Evolutionary conservation across 2,113 vertebrate genomes (phyloP), one percentile per base, ranked within the genome.

Genomic region (Pomatorhinus ruficollis): DNA sequence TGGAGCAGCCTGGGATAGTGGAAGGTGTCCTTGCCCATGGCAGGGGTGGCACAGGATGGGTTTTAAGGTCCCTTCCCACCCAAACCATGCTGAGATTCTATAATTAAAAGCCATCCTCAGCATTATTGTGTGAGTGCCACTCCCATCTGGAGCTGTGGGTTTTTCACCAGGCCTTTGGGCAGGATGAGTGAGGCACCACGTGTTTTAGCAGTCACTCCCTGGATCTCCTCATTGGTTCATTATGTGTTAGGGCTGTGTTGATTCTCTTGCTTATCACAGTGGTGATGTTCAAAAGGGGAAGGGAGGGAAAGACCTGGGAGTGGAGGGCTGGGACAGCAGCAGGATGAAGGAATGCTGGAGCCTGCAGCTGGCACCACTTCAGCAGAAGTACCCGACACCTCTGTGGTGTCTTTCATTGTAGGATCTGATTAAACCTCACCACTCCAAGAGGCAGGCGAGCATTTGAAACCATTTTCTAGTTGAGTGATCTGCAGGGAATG

Each of bases 371-470:
- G 93, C 93, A 93, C 53, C 10, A 0, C 76, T 52, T 87, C 93
- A 75, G 83, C 64, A 52, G 23, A 28, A 90, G 45, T 31, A 94
- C 37, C 77, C 0, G 5, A 89, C 76, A 94, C 93, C 86, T 96
- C 93, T 94, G 5, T 92, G 90, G 40, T 87, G 83, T 33, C 92
- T 94, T 97, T 97, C 88, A 95, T 84, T 83, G 60, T 57, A 45
- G 77, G 80, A 81, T 64, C 94, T 90, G 92, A 96, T 96, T 94
- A 96, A 93, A 87, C 82, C 83, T 90, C 42, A 19, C 37, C 56
- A 3, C 42, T 77, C 71, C 0, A 30, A 6, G 68, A 87, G 75
- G 85, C 79, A 90, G 64, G 42, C 6, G 3, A 83, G 52, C 79
- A 87, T 83, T 56, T 94, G 91, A 95, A 94, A 87, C 89, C 77